A percentile compares a stretch with the other conserved stretches of the same genome.
These are phyloP conservation scores for Caradrina clavipalpis DNA, from an alignment of 2,888 invertebrate species.

Conservation along the genomic window DNA sequence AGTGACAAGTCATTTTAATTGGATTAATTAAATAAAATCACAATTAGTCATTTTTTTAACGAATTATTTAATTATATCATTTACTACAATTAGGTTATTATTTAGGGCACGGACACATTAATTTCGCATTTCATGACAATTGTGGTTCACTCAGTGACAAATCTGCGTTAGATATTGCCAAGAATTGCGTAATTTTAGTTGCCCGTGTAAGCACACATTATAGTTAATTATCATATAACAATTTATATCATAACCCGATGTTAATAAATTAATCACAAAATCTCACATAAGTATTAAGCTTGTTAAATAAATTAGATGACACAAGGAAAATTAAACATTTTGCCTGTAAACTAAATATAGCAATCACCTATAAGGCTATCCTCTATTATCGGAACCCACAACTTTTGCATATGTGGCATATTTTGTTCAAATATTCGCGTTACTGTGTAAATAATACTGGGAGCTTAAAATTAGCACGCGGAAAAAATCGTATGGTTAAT, in stretches of 20 bases:
- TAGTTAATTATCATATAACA: not conserved
- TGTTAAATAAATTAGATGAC: constrained; percentile 5
- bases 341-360: constrained; percentile 22
- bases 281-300: constrained; percentile 14
- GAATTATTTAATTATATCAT: not conserved
- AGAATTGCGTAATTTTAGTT: not conserved
- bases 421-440: not conserved
- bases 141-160: too few species aligned
- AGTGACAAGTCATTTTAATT: not conserved
- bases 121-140: not conserved
- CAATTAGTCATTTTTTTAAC: too few species aligned
- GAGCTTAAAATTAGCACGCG: too few species aligned
- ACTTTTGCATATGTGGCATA: too few species aligned
- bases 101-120: not conserved
- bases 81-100: not conserved
- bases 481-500: too few species aligned
- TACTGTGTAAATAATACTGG: not conserved
- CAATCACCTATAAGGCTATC: constrained; percentile 5
- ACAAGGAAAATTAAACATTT: constrained; percentile 14
- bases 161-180: not conserved
- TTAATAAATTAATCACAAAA: constrained; percentile 57
- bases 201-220: not conserved
- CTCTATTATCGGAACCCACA: not conserved
- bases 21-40: not conserved
- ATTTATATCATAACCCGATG: constrained; percentile 12